Evolutionary conservation across 2,888 invertebrate genomes (phyloP).

Genomic region (Peribatodes rhomboidaria): DNA sequence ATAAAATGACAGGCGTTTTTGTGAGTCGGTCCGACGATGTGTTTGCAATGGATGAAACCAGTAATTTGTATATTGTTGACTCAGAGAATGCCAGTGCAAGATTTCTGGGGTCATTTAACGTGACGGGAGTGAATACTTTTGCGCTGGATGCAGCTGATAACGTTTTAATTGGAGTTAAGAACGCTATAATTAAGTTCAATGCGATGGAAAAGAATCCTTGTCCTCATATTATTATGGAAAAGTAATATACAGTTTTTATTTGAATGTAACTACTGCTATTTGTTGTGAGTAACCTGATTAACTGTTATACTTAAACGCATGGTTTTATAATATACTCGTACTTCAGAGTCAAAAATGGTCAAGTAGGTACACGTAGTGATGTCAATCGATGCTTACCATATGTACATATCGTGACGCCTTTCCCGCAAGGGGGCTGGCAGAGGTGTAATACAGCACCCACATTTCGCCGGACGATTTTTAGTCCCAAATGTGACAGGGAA

Average conservation of each 20-base stretch:
- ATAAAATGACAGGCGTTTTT: constrained; percentile 76
- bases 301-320: neutral
- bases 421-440: no score
- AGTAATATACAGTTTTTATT: constrained; percentile 48
- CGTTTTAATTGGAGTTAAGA: constrained; percentile 73
- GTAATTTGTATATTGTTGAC: constrained; percentile 71
- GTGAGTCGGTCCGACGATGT: constrained; percentile 75
- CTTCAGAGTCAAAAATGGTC: no score
- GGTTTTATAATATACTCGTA: no score
- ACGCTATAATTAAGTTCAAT: constrained; percentile 69
- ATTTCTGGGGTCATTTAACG: constrained; percentile 67
- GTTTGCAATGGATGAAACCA: constrained; percentile 78
- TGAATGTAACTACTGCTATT: neutral
- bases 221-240: constrained; percentile 53
- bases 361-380: no score
- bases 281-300: constrained; percentile 23
- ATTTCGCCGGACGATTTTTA: no score
- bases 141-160: constrained; percentile 78
- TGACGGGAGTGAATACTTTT: constrained; percentile 75
- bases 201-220: constrained; percentile 72
- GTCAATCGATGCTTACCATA: no score
- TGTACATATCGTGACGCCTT: no score
- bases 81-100: constrained; percentile 68
- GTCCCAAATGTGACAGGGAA: no score
- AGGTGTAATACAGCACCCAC: no score